Base-by-base conservation (phyloP, 2,888 invertebrate genomes). In the Tipula vernalis region DNA sequence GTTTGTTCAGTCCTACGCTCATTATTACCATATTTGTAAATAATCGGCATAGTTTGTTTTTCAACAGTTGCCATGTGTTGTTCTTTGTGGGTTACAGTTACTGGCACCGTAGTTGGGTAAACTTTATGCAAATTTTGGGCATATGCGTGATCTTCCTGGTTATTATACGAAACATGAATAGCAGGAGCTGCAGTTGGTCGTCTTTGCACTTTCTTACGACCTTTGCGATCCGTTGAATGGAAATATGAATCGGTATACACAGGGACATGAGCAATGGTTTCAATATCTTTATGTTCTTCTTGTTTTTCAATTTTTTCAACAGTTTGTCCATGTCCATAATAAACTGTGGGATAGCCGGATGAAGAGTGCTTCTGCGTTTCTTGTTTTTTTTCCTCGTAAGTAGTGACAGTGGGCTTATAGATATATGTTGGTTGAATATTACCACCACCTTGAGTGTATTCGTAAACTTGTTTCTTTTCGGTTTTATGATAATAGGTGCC, bases 241-340 rank as follows among this genome's bases (percentile, higher is more conserved):
- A 87, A 87, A 86, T 87, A 87, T 6, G 87, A 87, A 15, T 87
- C 87, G 8, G 86, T 71, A 36, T 87, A 87, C 10, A 87, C 87
- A n/a, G 87, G 87, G 86, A 87, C 86, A 15, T 90, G 91, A 71
- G 89, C 89, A 3, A 91, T 90, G 87, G 90, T 89, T 88, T 91
- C 90, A 4, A 89, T 89, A 83, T 89, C 89, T 13, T 91, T 87
- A 87, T 90, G 90, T 8, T 89, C 88, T 71, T 71, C 28, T 4
- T 3, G 6, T 10, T 71, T 71, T 71, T 71, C 71, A 28, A 71
- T 71, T 0, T 89, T 88, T 39, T 89, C 85, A 18, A 86, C 12
- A 41, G 84, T 85, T 44, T 41, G 83, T 10, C 83, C 41, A 18
- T 85, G 15, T 18, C 42, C 41, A 18, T 42, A 42, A 18, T 42